Conservation (phyloP, 1,140 invertebrate genomes). For the Neotoxoptera formosana region DNA sequence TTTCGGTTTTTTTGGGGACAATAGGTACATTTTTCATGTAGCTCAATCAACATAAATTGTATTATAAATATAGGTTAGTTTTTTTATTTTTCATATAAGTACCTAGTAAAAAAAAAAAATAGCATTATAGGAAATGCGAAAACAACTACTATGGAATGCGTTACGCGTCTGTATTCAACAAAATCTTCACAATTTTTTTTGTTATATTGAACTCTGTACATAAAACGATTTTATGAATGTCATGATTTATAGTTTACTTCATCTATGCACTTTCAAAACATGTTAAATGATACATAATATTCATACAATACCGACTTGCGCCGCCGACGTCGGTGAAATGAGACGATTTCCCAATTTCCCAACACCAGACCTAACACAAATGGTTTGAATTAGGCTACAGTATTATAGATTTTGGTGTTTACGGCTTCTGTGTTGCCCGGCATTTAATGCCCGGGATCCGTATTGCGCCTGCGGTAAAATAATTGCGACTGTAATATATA, state of each 20-base stretch:
- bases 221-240: not conserved
- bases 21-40: not conserved
- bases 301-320: not conserved
- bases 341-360: not conserved
- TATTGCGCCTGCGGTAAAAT: not conserved
- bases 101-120: not conserved
- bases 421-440: not conserved
- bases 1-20: not conserved
- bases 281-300: no score
- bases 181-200: not conserved
- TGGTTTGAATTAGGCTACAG: not conserved
- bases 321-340: not conserved
- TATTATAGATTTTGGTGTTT: not conserved
- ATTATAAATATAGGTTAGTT: slow-evolving; percentile 2
- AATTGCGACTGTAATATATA: not conserved
- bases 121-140: not conserved
- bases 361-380: not conserved
- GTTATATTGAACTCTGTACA: not conserved
- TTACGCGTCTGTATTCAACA: not conserved
- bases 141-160: not conserved
- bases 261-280: not conserved
- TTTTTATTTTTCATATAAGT: not conserved
- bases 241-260: not conserved
- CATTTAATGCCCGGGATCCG: not conserved
- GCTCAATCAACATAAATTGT: not conserved